These are phyloP conservation scores for Rallus crepitans DNA, from an alignment of 2,797 vertebrate genomes.

Conservation along the genomic window DNA sequence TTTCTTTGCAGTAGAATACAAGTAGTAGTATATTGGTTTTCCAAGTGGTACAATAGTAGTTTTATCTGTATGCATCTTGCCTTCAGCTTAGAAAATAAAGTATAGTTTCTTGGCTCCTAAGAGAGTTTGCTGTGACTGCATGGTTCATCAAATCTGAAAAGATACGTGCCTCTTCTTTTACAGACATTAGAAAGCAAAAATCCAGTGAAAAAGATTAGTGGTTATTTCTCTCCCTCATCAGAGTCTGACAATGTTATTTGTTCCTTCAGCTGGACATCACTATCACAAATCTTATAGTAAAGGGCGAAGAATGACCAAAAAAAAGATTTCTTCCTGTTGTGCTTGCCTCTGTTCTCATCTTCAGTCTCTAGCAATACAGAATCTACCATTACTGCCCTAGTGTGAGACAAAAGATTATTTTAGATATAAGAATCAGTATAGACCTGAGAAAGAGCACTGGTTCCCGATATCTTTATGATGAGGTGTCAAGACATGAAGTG, in stretches of 20 bases:
- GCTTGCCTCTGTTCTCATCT: background rate
- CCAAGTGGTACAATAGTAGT: background rate
- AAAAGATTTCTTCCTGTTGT: background rate
- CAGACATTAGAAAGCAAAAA: background rate
- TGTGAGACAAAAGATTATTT: background rate
- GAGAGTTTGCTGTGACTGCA: background rate
- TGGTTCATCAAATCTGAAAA: background rate
- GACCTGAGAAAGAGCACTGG: background rate
- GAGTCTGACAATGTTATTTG: background rate
- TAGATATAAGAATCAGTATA: background rate
- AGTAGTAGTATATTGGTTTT: background rate
- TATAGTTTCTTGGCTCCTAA: background rate
- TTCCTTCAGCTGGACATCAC: background rate
- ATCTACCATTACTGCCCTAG: background rate
- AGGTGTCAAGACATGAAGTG: background rate
- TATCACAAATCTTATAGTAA: background rate
- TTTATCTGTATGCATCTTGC: background rate
- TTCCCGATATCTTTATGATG: background rate
- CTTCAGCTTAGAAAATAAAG: background rate
- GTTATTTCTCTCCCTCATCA: background rate
- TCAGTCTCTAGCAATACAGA: background rate
- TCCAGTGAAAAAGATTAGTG: background rate
- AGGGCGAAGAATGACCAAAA: background rate
- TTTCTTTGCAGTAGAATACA: background rate
- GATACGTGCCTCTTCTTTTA: background rate